These are phyloP conservation scores for Plebejus argus DNA, from an alignment of 2,888 invertebrate genomes.

Conservation along the genomic window DNA sequence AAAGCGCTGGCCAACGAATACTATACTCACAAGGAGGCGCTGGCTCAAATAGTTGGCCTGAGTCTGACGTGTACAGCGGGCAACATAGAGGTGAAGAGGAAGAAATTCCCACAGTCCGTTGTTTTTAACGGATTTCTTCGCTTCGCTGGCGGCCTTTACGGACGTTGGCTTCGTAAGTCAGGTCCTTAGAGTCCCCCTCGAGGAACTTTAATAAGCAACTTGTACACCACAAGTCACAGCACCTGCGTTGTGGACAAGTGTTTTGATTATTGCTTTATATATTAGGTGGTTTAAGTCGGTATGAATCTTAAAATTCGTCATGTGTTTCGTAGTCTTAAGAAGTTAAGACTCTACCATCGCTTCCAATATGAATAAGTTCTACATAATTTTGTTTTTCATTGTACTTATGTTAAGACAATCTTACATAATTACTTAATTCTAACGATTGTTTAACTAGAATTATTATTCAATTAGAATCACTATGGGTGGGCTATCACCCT, in stretches of 20 bases:
- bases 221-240: background rate
- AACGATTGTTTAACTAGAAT: background rate
- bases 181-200: background rate
- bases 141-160: conserved; percentile 63
- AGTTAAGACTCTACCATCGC: background rate
- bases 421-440: conserved; percentile 5
- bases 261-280: background rate
- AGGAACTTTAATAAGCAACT: background rate
- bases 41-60: no score
- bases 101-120: conserved; percentile 36
- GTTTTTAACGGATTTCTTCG: conserved; percentile 73
- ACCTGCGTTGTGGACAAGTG: background rate
- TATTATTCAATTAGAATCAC: background rate
- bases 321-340: no score
- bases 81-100: background rate
- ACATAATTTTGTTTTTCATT: background rate
- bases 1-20: no score
- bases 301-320: background rate
- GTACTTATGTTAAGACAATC: background rate
- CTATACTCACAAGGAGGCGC: no score
- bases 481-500: background rate
- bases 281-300: background rate
- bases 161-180: conserved; percentile 47
- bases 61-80: no score
- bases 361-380: background rate